Evolutionary conservation across 2,797 vertebrate genomes (phyloP).

Genomic region (Gobio occitaniae): DNA sequence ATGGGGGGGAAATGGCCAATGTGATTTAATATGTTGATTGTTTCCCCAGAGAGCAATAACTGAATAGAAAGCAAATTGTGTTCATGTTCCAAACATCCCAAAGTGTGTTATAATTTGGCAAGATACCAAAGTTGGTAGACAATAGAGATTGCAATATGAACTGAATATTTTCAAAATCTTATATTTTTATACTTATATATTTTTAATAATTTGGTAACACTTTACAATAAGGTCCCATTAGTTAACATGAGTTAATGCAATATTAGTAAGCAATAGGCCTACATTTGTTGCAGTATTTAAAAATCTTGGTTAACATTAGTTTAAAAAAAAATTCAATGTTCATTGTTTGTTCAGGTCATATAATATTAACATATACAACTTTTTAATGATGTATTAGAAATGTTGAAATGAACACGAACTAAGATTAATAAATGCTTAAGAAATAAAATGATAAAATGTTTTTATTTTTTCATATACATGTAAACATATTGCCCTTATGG

Average conservation of each 20-base stretch:
- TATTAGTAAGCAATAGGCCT: background rate
- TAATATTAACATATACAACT: background rate
- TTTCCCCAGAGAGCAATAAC: too few relatives aligned
- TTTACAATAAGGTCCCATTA: background rate
- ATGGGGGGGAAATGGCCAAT: background rate
- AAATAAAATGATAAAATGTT: background rate
- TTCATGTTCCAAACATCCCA: background rate
- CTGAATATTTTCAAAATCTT: too few relatives aligned
- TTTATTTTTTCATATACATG: background rate
- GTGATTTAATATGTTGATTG: background rate
- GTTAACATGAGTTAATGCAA: too few relatives aligned
- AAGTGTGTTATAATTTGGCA: background rate
- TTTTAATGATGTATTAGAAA: background rate
- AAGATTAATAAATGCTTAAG: background rate
- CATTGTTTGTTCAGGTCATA: background rate
- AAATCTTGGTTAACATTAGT: background rate
- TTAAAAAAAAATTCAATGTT: background rate
- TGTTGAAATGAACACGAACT: background rate
- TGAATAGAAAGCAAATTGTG: background rate
- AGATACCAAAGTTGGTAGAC: background rate
- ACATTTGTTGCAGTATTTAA: background rate
- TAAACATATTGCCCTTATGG: slow-evolving; percentile 13
- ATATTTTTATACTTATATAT: too few relatives aligned
- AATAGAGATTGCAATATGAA: background rate
- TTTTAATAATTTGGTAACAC: background rate